Evolutionary conservation across 2,888 invertebrate genomes (phyloP).

Genomic region (Agriotes lineatus): DNA sequence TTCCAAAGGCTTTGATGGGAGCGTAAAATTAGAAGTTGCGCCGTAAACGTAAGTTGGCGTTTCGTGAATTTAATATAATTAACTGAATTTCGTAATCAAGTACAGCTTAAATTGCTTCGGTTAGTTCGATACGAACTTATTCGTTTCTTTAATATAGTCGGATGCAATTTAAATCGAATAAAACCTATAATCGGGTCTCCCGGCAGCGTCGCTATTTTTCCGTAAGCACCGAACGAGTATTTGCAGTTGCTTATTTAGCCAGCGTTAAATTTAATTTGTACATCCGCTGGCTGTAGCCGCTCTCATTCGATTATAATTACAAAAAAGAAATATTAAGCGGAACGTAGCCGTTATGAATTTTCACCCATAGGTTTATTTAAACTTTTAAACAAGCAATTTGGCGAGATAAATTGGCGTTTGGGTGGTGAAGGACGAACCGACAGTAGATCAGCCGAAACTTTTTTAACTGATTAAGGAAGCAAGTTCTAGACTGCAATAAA

Average conservation of each 20-base stretch:
- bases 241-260: conserved; percentile 18
- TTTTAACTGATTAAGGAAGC: conserved; percentile 19
- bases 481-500: conserved; percentile 47
- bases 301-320: conserved; percentile 16
- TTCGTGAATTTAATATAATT: conserved; percentile 25
- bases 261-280: conserved; percentile 16
- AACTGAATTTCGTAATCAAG: conserved; percentile 27
- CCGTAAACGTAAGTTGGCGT: conserved; percentile 14
- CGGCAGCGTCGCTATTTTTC: background rate
- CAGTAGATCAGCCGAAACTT: conserved; percentile 7
- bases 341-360: conserved; percentile 8
- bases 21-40: conserved; percentile 12
- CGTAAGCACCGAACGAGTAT: background rate
- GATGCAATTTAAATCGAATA: conserved; percentile 18
- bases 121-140: conserved; percentile 17
- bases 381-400: conserved; percentile 11
- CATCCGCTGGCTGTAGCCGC: conserved; percentile 4
- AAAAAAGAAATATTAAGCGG: background rate
- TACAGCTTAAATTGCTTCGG: conserved; percentile 18
- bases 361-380: conserved; percentile 8
- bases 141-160: conserved; percentile 6
- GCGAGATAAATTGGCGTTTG: conserved; percentile 10
- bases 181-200: conserved; percentile 12
- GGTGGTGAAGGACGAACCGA: background rate
- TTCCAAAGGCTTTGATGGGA: conserved; percentile 4